These are phyloP conservation scores for Odontamblyopus lacepedii DNA, from an alignment of 2,797 vertebrate genomes.

Conservation along the genomic window DNA sequence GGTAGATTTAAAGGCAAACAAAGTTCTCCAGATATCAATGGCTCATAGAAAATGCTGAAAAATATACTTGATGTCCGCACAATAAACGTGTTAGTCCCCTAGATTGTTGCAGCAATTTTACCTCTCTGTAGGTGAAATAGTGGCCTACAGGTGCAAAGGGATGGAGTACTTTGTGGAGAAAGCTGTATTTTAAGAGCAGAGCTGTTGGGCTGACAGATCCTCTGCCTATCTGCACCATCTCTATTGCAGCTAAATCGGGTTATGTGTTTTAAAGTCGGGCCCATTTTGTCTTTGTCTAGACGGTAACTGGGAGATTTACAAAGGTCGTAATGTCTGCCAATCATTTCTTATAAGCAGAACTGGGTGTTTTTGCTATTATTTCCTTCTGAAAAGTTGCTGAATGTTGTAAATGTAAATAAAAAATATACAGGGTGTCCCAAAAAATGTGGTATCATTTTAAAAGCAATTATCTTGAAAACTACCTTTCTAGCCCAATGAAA, in stretches of 20 bases:
- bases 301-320: conserved; percentile 5
- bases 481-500: too few relatives aligned
- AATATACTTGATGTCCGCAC: conserved; percentile 20
- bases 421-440: too few relatives aligned
- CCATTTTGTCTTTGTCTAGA: conserved; percentile 49
- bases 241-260: conserved; percentile 14
- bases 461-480: too few relatives aligned
- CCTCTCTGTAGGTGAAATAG: conserved; percentile 22
- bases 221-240: conserved; percentile 16
- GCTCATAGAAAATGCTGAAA: conserved; percentile 12
- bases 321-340: background rate
- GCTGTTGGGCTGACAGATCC: background rate
- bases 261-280: conserved; percentile 41
- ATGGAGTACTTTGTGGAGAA: conserved; percentile 12
- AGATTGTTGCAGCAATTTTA: conserved; percentile 23
- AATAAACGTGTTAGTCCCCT: conserved; percentile 21
- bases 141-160: conserved; percentile 13
- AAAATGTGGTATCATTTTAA: too few relatives aligned
- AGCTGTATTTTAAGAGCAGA: conserved; percentile 1
- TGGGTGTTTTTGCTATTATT: background rate
- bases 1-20: conserved; percentile 47
- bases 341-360: background rate
- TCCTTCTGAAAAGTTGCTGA: background rate
- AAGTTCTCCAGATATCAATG: conserved; percentile 50
- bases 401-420: background rate